These are phyloP conservation scores for Alethe castanea DNA, from an alignment of 2,113 vertebrate species.

Conservation along the genomic window DNA sequence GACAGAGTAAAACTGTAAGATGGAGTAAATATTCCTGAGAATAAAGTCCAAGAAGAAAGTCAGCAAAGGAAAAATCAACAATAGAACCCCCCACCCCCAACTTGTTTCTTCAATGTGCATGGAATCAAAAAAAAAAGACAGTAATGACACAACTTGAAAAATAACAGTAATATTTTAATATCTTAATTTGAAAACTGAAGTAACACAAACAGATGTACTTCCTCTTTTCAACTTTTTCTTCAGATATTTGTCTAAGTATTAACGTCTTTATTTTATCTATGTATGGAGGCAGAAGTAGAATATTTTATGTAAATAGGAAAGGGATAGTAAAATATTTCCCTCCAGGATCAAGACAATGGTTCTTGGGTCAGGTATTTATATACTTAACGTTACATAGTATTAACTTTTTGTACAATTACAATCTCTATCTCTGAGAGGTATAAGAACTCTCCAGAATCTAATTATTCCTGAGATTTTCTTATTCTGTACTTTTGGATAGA, in stretches of 20 bases:
- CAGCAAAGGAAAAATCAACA: neutral
- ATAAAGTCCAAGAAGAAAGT: neutral
- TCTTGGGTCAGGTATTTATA: neutral
- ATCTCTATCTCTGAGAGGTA: neutral
- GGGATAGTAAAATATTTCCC: neutral
- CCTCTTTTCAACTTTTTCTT: neutral
- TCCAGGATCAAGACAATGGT: neutral
- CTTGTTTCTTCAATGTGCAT: neutral
- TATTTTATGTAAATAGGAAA: neutral
- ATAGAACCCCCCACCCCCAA: accelerated
- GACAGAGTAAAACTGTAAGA: neutral
- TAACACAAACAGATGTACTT: neutral
- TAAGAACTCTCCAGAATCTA: accelerated
- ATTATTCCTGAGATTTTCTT: neutral
- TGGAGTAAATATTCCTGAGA: neutral
- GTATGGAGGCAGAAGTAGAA: neutral
- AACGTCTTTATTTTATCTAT: neutral
- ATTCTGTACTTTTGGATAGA: neutral
- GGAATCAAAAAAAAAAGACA: neutral
- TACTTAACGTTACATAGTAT: neutral
- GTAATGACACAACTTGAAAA: neutral
- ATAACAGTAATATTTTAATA: neutral
- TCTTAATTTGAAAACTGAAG: neutral
- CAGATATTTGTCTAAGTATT: neutral
- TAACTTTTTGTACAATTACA: neutral